phyloP scores from a whole-genome alignment of 1,140 invertebrate species.

The Ptiloglossa arizonensis region DNA sequence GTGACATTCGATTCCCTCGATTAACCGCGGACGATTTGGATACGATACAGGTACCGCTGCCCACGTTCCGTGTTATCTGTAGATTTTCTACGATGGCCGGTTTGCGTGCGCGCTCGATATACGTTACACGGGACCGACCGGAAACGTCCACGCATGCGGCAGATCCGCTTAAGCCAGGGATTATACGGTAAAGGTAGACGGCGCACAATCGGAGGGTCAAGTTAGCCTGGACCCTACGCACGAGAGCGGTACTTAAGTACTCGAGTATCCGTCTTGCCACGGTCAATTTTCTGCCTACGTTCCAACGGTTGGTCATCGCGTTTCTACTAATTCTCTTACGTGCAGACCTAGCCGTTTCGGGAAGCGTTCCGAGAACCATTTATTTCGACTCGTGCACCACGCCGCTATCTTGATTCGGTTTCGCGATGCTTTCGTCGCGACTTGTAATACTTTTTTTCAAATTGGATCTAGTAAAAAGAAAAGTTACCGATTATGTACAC shows the following conservation, averaged over 20 bases:
- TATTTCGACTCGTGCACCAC: too few species aligned
- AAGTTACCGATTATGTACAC: too few species aligned
- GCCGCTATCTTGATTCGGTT: too few species aligned
- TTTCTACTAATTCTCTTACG: background rate
- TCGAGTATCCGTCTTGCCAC: background rate
- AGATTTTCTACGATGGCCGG: background rate
- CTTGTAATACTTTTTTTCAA: too few species aligned
- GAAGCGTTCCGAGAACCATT: too few species aligned
- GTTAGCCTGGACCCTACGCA: constrained; percentile 6
- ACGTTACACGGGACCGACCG: constrained; percentile 21
- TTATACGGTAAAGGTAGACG: constrained; percentile 37
- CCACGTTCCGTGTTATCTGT: constrained; percentile 4
- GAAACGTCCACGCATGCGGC: constrained; percentile 27
- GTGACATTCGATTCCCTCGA: constrained; percentile 55
- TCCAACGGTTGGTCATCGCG: too few species aligned
- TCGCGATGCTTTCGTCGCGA: too few species aligned
- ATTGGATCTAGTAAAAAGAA: too few species aligned
- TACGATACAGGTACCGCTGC: background rate
- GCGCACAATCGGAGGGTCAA: constrained; percentile 26
- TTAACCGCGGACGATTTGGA: constrained; percentile 46
- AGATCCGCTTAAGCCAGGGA: constrained; percentile 39
- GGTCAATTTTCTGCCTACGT: constrained; percentile 24
- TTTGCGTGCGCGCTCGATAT: constrained; percentile 26
- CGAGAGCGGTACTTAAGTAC: constrained; percentile 7
- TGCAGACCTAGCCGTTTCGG: too few species aligned